phyloP scores from a whole-genome alignment of 2,113 vertebrate species.

The Cariama cristata region DNA sequence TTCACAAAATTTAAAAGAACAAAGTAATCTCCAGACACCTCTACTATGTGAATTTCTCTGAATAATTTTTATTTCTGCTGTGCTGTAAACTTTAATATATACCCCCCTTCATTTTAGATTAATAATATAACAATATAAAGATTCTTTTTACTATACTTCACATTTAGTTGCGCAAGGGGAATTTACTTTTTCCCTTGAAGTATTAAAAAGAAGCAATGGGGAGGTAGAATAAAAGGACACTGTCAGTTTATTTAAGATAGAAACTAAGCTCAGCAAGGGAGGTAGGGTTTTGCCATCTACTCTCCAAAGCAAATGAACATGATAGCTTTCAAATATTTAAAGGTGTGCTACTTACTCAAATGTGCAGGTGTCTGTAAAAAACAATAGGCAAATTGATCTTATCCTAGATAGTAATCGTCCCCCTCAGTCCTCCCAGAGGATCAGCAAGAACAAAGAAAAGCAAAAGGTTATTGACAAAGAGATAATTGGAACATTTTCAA shows the following conservation, averaged over 20 bases:
- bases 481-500: background rate
- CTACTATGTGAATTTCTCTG: background rate
- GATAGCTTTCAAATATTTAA: conserved; percentile 10
- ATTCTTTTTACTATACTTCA: background rate
- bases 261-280: background rate
- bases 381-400: background rate
- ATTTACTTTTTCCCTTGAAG: conserved; percentile 9
- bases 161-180: background rate
- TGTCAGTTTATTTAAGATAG: background rate
- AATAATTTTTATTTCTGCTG: background rate
- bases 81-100: background rate
- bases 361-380: background rate
- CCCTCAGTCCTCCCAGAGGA: background rate
- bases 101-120: background rate
- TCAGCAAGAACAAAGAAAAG: background rate
- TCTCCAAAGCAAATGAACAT: background rate
- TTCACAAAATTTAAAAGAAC: background rate
- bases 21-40: background rate
- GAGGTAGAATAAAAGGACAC: background rate
- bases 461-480: background rate
- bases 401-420: background rate
- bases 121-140: background rate
- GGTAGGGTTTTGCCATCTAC: background rate
- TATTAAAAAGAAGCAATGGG: background rate
- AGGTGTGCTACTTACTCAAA: background rate